Evolutionary conservation across 2,797 vertebrate genomes (phyloP), one percentile per base, ranked within the genome.

Genomic region (Catharus ustulatus): DNA sequence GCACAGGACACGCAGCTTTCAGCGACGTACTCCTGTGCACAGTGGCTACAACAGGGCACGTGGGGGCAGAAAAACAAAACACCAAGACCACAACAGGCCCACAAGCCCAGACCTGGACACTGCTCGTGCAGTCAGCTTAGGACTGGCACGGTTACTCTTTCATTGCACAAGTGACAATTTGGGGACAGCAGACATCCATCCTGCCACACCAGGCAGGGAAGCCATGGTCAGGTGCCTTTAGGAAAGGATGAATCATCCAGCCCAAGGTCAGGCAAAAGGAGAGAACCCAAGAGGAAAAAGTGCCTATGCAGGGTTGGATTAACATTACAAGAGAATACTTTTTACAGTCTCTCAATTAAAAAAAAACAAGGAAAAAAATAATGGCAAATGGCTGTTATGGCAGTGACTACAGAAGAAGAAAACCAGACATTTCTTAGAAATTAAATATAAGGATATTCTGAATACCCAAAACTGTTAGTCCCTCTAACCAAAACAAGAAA

Each of bases 31-130:
- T 71, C 45, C 36, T 6, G 9, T 9, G 21, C 24, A n/a, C 20
- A 52, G 14, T 1, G 3, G 22, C 46, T 51, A 68, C 63, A 63
- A 32, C 6, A 24, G 14, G n/a, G 32, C 3, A 0, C 1, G 1
- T 22, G 42, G 51, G 30, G 26, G 18, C 1, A 0, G 32, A 15
- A 27, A 66, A 66, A 27, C 3, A 4, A 18, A 77, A 14, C n/a
- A 45, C 8, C 52, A 34, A 27, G 29, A 10, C 3, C 34, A 40
- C 1, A 0, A 12, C 13, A 52, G 62, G 29, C 30, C 38, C 58
- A 83, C 46, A 51, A 49, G 19, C 14, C 11, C 46, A 71, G 19
- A 74, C 9, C 18, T n/a, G 14, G 32, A n/a, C 29, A 59, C 29
- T 16, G 14, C 1, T 46, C 40, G 62, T 0, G 1, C 5, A 20